These are phyloP conservation scores for Microctenopoma steveboyesi DNA, from an alignment of 2,797 vertebrate species.

Conservation along the genomic window DNA sequence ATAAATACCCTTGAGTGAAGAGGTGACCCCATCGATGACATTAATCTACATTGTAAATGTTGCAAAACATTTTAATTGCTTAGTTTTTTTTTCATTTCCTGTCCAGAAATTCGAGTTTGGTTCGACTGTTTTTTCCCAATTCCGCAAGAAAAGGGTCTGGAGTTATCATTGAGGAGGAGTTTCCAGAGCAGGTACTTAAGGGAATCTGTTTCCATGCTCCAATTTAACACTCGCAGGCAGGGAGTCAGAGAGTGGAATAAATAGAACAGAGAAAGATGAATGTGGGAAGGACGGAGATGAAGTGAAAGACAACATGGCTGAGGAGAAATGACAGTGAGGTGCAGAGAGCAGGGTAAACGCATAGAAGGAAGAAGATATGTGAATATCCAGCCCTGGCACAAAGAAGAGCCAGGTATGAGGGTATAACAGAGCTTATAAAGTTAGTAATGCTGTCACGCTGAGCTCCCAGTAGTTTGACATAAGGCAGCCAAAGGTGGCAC, in stretches of 20 bases:
- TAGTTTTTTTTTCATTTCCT: conserved; percentile 28
- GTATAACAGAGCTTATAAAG: conserved; percentile 47
- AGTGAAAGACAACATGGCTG: conserved; percentile 25
- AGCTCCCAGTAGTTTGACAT: conserved; percentile 44
- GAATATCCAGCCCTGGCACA: conserved; percentile 21
- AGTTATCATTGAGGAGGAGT: conserved; percentile 69
- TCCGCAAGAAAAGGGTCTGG: conserved; percentile 71
- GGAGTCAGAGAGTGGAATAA: conserved; percentile 59
- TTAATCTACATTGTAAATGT: conserved; percentile 66
- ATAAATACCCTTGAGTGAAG: conserved; percentile 61
- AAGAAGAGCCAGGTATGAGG: conserved; percentile 39
- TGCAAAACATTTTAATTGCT: conserved; percentile 45
- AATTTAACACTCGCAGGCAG: conserved; percentile 46
- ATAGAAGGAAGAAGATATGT: conserved; percentile 46
- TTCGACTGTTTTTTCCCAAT: conserved; percentile 67
- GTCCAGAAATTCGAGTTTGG: conserved; percentile 47
- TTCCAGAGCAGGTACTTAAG: conserved; percentile 74
- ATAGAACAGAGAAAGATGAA: conserved; percentile 53
- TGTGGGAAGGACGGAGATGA: conserved; percentile 47
- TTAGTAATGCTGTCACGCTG: conserved; percentile 37
- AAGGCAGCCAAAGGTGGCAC: conserved; percentile 69
- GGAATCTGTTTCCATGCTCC: conserved; percentile 71
- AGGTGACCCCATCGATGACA: conserved; percentile 55
- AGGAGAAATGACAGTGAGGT: conserved; percentile 38
- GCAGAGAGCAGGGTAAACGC: conserved; percentile 64